Evolutionary conservation across 1,140 invertebrate genomes (phyloP).

Genomic region (Adoxophyes honmai): DNA sequence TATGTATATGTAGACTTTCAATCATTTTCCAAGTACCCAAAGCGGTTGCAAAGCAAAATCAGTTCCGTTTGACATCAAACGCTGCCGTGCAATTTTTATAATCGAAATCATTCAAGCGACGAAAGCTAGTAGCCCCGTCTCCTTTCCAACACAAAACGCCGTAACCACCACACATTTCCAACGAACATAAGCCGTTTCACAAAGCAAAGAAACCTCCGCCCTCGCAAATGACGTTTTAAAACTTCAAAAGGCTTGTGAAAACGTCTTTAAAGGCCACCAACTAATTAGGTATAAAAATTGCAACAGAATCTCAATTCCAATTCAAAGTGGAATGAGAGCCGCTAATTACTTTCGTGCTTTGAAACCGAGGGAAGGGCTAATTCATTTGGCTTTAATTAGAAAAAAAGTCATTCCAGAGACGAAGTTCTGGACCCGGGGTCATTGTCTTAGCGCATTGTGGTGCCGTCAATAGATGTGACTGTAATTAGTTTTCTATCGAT

Average conservation of each 20-base stretch:
- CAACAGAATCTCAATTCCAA: background rate
- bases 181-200: too few species aligned
- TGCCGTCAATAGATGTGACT: background rate
- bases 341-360: background rate
- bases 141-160: too few species aligned
- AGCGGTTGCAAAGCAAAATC: too few species aligned
- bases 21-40: too few species aligned
- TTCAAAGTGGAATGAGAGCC: background rate
- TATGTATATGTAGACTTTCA: too few species aligned
- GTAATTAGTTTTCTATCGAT: background rate
- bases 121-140: too few species aligned
- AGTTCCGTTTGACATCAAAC: too few species aligned
- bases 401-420: background rate
- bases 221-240: background rate
- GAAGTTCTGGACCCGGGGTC: background rate
- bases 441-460: background rate
- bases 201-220: too few species aligned
- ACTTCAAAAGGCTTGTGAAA: background rate
- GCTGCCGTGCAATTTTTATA: too few species aligned
- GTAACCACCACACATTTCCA: too few species aligned
- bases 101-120: too few species aligned
- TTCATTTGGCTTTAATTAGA: constrained; percentile 4
- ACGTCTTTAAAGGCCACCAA: background rate
- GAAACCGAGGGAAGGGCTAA: background rate
- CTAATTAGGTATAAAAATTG: constrained; percentile 5